These are phyloP conservation scores for Nannoperca obscura DNA, from an alignment of 2,797 vertebrate species.

Conservation along the genomic window DNA sequence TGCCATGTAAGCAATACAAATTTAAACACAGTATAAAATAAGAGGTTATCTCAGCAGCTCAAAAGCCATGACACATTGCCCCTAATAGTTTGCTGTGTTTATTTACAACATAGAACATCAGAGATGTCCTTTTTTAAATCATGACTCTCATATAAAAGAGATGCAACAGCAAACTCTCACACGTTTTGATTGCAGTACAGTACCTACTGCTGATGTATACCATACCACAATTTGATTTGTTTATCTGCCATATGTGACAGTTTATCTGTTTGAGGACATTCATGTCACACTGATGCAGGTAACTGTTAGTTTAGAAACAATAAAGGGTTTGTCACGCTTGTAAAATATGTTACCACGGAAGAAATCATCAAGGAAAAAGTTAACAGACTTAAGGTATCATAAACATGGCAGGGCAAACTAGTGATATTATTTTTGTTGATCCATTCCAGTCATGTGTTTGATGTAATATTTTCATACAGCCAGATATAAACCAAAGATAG, in stretches of 20 bases:
- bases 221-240: constrained; percentile 1
- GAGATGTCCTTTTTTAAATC: constrained; percentile 22
- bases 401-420: constrained; percentile 17
- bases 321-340: neutral
- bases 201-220: neutral
- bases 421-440: constrained; percentile 31
- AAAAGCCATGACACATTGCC: constrained; percentile 26
- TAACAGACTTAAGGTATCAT: neutral
- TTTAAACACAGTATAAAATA: constrained; percentile 24
- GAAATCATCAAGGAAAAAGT: neutral
- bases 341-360: neutral
- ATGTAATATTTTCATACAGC: constrained; percentile 33
- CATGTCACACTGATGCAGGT: neutral
- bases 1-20: constrained; percentile 27
- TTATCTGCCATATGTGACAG: neutral
- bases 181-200: neutral
- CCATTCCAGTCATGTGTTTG: constrained; percentile 32
- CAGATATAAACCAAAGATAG: constrained; percentile 38
- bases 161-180: neutral
- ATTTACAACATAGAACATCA: constrained; percentile 35
- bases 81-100: constrained; percentile 35
- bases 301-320: neutral
- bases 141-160: constrained; percentile 27
- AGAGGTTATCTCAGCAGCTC: constrained; percentile 31
- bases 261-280: constrained; percentile 13